Conservation (phyloP, 2,797 vertebrate species). For the Hoplostethus mediterraneus region DNA sequence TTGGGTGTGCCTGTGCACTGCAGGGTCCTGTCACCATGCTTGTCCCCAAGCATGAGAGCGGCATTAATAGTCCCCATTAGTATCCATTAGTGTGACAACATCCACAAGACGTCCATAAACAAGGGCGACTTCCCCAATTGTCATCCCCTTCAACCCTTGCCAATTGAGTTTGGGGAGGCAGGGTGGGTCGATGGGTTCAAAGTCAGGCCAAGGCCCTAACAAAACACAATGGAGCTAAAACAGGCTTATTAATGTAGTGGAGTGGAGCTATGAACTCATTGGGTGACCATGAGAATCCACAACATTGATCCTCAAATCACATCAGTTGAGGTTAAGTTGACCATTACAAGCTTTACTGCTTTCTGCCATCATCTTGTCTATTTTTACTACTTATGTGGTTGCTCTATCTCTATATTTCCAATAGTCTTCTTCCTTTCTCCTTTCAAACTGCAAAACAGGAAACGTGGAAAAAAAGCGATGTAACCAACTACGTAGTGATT, state of each 20-base stretch:
- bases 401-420: neutral
- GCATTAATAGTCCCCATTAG: constrained; percentile 64
- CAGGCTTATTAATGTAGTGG: constrained; percentile 47
- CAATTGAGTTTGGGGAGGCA: constrained; percentile 28
- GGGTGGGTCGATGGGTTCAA: constrained; percentile 53
- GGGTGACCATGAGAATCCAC: constrained; percentile 47
- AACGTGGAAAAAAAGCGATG: neutral
- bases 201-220: constrained; percentile 52
- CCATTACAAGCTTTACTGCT: constrained; percentile 59
- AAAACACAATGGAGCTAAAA: constrained; percentile 61
- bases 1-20: constrained; percentile 35
- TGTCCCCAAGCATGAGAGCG: constrained; percentile 15
- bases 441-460: neutral
- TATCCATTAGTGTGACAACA: constrained; percentile 54
- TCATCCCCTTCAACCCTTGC: constrained; percentile 29
- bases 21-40: constrained; percentile 36
- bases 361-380: constrained; percentile 61
- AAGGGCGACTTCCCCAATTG: constrained; percentile 42
- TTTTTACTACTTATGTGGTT: constrained; percentile 39
- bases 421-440: constrained; percentile 42
- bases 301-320: constrained; percentile 70
- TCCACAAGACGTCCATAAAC: constrained; percentile 59
- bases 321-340: constrained; percentile 69
- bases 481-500: no score
- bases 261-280: constrained; percentile 55